Conservation (phyloP, 2,113 vertebrate species). For the Cacatua alba region DNA sequence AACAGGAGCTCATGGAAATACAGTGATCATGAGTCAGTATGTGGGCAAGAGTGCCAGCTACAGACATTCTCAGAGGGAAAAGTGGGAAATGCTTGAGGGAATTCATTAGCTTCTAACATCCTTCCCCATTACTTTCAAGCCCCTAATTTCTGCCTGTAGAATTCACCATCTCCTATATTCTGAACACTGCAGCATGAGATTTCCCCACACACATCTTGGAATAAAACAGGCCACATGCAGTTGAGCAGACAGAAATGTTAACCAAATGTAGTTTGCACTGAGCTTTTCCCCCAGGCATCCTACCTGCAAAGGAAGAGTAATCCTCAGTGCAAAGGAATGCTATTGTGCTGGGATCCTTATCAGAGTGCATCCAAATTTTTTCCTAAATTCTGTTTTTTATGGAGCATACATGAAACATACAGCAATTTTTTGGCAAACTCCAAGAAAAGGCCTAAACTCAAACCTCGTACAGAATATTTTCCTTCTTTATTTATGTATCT, state of each 20-base stretch:
- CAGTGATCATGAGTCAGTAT: not conserved
- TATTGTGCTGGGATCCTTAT: not conserved
- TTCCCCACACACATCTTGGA: not conserved
- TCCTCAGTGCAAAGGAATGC: not conserved
- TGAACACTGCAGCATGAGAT: not conserved
- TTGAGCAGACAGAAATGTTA: not conserved
- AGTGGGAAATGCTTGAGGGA: not conserved
- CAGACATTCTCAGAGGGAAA: not conserved
- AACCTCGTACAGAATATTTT: not conserved
- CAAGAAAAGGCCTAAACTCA: not conserved
- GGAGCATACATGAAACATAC: not conserved
- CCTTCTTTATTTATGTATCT: not conserved
- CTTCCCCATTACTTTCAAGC: not conserved
- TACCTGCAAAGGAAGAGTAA: not conserved
- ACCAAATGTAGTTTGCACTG: not conserved
- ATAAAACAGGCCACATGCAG: not conserved
- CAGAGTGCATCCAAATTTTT: not conserved
- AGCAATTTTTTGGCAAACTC: not conserved
- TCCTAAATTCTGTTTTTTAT: not conserved
- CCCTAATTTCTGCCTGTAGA: not conserved
- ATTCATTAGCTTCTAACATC: not conserved
- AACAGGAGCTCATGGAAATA: not conserved
- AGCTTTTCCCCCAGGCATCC: not conserved
- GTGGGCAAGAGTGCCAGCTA: conserved; percentile 10
- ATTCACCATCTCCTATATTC: not conserved